Percentiles rank a stretch among this genome's conserved stretches.
These are phyloP conservation scores for Apeltes quadracus DNA, from an alignment of 2,113 vertebrate species.

Conservation along the genomic window DNA sequence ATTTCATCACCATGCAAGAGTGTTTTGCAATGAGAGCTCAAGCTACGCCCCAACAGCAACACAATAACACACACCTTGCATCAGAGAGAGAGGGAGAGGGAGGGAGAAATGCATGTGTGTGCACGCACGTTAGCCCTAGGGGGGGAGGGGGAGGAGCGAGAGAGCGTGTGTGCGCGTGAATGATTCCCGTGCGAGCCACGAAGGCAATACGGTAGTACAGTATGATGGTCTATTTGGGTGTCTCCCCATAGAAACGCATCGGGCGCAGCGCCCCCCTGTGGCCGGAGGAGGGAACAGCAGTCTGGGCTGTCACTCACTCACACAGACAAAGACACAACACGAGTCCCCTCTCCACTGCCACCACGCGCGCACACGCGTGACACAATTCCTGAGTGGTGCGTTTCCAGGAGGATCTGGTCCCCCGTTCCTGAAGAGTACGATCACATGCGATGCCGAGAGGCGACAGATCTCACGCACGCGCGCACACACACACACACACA, in stretches of 20 bases:
- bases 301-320: conserved; percentile 67
- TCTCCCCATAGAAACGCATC: conserved; percentile 48
- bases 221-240: conserved; percentile 55
- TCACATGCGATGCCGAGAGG: conserved; percentile 9
- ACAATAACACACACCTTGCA: conserved; percentile 18
- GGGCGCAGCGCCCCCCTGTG: conserved; percentile 61
- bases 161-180: neutral
- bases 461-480: neutral
- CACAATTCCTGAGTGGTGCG: conserved; percentile 5
- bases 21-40: conserved; percentile 58
- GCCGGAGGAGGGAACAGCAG: conserved; percentile 65
- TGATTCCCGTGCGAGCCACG: conserved; percentile 36
- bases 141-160: neutral
- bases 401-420: conserved; percentile 8
- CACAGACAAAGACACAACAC: conserved; percentile 65
- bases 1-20: conserved; percentile 38
- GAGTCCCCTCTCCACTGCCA: conserved; percentile 9
- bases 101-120: conserved; percentile 48
- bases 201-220: conserved; percentile 29
- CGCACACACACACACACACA: too few species aligned
- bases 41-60: conserved; percentile 14
- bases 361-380: conserved; percentile 1
- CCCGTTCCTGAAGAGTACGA: neutral
- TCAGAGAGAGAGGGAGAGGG: conserved; percentile 38
- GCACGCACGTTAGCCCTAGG: conserved; percentile 31